Base-by-base conservation (phyloP, 2,888 invertebrate genomes). In the Achlya flavicornis region DNA sequence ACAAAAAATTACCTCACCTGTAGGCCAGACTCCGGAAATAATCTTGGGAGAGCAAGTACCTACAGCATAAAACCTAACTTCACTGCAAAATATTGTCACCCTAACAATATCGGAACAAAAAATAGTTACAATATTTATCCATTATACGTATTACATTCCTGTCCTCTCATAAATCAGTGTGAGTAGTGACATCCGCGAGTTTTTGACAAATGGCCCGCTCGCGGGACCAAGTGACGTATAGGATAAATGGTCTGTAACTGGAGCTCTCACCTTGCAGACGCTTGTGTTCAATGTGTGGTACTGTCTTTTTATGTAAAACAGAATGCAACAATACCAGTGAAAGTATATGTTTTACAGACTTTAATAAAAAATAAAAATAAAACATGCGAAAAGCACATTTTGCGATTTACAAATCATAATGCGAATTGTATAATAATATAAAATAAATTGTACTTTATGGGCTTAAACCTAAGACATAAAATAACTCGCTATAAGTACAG, bases 181-280 rank as follows among this genome's bases (percentile, higher is more conserved):
- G 81, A 82, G 83, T 77, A 86, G 81, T 87, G 92, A 92, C 92
- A 91, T 88, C 88, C 87, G 53, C 53, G 88, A 85, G 89, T 84
- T 89, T 91, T 89, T 92, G 92, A 93, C 92, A 92, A 93, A 93
- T 92, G 90, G 87, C 85, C 76, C 81, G 74, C 79, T 75, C n/a
- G 10, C 16, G 53, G 87, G 76, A 87, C 86, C 88, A 87, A 86
- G 86, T 88, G 91, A 91, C 89, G 84, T 74, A 77, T 63, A 72
- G 80, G 78, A 92, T 83, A 90, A 92, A 92, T 91, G 91, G 84
- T 84, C 87, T 86, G 89, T 85, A 89, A 86, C 88, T 84, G 80
- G 76, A 68, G 74, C 70, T 71, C 79, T 79, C 79, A 84, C 81
- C 84, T 83, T 74, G 67, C 70, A 62, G 65, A 64, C 61, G 60